Percentiles rank a stretch among this genome's conserved stretches.
Evolutionary conservation across 2,888 invertebrate species (phyloP).

Genomic region (Tortrix viridana): DNA sequence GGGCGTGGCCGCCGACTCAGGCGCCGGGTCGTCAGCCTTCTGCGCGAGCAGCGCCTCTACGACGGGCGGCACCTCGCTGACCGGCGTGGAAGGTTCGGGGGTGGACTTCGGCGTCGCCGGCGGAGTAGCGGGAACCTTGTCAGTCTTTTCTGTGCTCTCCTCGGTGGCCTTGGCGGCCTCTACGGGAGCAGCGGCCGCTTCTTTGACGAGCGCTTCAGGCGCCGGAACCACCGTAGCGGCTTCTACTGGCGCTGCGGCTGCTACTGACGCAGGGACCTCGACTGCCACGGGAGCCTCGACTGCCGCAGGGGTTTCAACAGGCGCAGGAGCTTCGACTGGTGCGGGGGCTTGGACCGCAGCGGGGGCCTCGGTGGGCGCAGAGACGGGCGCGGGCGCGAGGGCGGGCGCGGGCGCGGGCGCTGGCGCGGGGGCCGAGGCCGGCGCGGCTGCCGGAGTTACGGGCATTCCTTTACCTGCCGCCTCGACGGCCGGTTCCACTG

Average conservation of each 20-base stretch:
- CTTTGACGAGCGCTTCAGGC: too few relatives aligned
- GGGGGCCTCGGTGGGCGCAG: constrained; percentile 41
- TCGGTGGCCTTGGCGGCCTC: constrained; percentile 39
- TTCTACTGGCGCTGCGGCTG: constrained; percentile 12
- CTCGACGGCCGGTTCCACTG: constrained; percentile 21
- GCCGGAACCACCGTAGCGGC: too few relatives aligned
- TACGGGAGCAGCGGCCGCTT: too few relatives aligned
- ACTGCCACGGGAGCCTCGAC: constrained; percentile 39
- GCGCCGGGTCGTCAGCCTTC: constrained; percentile 32
- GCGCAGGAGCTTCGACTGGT: constrained; percentile 5
- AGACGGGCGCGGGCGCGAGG: constrained; percentile 26
- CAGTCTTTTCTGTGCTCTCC: constrained; percentile 45
- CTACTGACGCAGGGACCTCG: constrained; percentile 36
- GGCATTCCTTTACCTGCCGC: constrained; percentile 36
- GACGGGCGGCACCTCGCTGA: constrained; percentile 45
- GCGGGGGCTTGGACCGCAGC: constrained; percentile 40
- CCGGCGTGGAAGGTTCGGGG: constrained; percentile 43
- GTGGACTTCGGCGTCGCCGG: constrained; percentile 47
- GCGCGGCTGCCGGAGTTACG: constrained; percentile 34
- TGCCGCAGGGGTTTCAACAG: too few relatives aligned
- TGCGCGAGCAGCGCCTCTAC: constrained; percentile 27
- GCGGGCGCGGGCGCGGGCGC: constrained; percentile 38
- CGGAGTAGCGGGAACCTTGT: constrained; percentile 46
- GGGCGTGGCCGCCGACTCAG: constrained; percentile 37
- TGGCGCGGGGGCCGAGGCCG: constrained; percentile 23